A percentile compares a stretch with the other conserved stretches of the same genome.
phyloP scores from a whole-genome alignment of 2,888 invertebrate genomes.

The Acleris literana region DNA sequence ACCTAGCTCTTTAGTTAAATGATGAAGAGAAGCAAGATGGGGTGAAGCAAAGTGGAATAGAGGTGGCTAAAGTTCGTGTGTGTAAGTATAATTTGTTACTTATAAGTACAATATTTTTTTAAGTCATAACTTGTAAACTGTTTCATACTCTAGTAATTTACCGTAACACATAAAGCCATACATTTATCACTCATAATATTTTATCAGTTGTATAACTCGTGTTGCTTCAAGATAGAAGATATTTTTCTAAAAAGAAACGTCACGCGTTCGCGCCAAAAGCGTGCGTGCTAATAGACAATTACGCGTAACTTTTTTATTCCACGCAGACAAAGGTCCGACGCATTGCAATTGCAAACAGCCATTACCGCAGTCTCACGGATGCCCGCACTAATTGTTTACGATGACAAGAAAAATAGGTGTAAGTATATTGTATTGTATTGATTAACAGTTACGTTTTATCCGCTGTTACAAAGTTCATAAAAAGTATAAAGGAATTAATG shows the following conservation, averaged over 20 bases:
- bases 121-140: too few relatives aligned
- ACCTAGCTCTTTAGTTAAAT: too few relatives aligned
- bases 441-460: conserved; percentile 42
- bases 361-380: conserved; percentile 42
- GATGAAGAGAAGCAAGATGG: too few relatives aligned
- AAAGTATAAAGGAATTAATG: neutral
- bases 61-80: too few relatives aligned
- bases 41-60: too few relatives aligned
- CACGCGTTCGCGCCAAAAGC: conserved; percentile 42
- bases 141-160: too few relatives aligned
- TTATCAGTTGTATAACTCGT: too few relatives aligned
- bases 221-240: neutral
- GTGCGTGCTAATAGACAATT: conserved; percentile 60
- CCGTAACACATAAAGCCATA: too few relatives aligned
- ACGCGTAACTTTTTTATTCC: conserved; percentile 53
- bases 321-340: conserved; percentile 45
- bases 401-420: conserved; percentile 64
- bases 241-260: conserved; percentile 31
- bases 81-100: too few relatives aligned
- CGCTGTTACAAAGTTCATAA: conserved; percentile 19
- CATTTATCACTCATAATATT: too few relatives aligned
- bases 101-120: too few relatives aligned
- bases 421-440: conserved; percentile 37
- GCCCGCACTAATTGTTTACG: conserved; percentile 57
- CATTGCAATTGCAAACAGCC: conserved; percentile 64